Evolutionary conservation across 2,888 invertebrate species (phyloP), one percentile per base, ranked within the genome.

Genomic region (Cephus nigrinus): DNA sequence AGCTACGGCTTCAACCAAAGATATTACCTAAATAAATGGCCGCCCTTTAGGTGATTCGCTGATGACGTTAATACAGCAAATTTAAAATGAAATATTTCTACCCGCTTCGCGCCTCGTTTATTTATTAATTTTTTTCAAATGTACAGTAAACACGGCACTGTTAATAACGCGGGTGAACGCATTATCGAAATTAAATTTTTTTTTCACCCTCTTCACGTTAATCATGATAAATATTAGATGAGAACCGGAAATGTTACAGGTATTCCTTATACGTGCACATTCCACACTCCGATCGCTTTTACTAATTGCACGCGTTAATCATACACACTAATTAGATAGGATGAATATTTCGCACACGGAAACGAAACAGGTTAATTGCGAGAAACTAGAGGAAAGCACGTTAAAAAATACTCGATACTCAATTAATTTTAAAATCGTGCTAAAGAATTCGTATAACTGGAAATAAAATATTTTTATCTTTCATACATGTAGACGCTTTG

Each of bases 1-100:
- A 68, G 96, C 96, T 84, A 97, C 93, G 83, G 95, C 96, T 96
- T 92, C 73, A 91, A 92, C 77, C 81, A 76, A 84, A 84, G 77
- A 81, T 35, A 81, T 81, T 75, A 77, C 55, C 55, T 55, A 55
- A 55, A 55, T 55, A 55, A 55, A 55, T 55, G 9, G 55, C 23
- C 2, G 4, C 9, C 23, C 55, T 55, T 55, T 55, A 55, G 55
- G 55, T 23, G 15, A 15, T 23, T 55, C 55, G 9, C 9, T 55
- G 55, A 23, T 55, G 23, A 40, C 15, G 23, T 55, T 55, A 9
- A 55, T 55, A 23, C 9, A 23, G 23, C 23, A 55, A 55, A 55
- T 55, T 55, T 23, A 2, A 15, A 55, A 55, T 55, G 23, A 55
- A 55, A 23, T 55, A 55, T 55, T 55, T 55, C 23, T 23, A 55